phyloP scores from a whole-genome alignment of 2,888 invertebrate genomes.

The Drosophila kuntzei region DNA sequence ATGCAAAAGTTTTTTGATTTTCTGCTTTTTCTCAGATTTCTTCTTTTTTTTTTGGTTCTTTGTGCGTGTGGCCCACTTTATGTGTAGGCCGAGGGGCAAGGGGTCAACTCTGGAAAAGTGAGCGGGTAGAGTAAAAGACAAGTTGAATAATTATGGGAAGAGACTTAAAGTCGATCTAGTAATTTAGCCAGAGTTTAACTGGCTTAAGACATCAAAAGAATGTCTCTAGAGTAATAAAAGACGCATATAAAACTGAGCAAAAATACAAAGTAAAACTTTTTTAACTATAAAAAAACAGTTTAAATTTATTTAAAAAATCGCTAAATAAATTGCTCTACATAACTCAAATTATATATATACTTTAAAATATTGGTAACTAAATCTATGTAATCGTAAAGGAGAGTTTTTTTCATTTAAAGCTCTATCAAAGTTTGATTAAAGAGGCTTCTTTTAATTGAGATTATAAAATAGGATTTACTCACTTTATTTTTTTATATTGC shows the following conservation, averaged over 20 bases:
- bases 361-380: no score
- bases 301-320: no score
- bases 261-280: background rate
- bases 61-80: slow-evolving; percentile 70
- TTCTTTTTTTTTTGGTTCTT: slow-evolving; percentile 29
- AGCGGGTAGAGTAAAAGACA: slow-evolving; percentile 34
- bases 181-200: background rate
- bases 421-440: no score
- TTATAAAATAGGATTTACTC: no score
- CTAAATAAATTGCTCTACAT: no score
- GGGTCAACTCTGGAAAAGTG: slow-evolving; percentile 36
- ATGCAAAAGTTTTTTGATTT: slow-evolving; percentile 62
- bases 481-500: no score
- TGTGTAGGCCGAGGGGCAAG: slow-evolving; percentile 23
- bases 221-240: background rate
- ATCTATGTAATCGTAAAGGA: no score
- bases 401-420: no score
- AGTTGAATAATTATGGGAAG: slow-evolving; percentile 47
- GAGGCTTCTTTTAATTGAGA: no score
- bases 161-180: slow-evolving; percentile 8
- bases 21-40: slow-evolving; percentile 19
- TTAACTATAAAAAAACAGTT: no score
- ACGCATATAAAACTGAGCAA: background rate
- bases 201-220: background rate
- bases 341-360: no score